A percentile compares a stretch with the other conserved stretches of the same genome.
Evolutionary conservation across 1,140 invertebrate species (phyloP).

Genomic region (Aphidius gifuensis): DNA sequence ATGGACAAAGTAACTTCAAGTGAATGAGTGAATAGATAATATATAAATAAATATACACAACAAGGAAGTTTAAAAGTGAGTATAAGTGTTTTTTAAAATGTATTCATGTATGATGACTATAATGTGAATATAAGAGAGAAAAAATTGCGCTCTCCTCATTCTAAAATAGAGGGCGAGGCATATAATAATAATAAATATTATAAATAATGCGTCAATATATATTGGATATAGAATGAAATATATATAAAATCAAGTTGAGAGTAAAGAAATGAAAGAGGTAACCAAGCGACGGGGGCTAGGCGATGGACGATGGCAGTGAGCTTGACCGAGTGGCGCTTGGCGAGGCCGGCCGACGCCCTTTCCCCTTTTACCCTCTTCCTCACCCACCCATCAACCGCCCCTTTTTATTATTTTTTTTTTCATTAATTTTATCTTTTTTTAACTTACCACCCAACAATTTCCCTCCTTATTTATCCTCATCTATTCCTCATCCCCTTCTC

Average conservation of each 20-base stretch:
- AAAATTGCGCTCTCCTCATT: too few relatives aligned
- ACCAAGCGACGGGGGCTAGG: slow-evolving; percentile 26
- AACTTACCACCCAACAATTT: slow-evolving; percentile 3
- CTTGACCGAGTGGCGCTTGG: slow-evolving; percentile 49
- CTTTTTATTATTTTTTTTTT: slow-evolving; percentile 17
- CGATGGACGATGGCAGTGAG: slow-evolving; percentile 45
- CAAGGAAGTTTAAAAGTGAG: too few relatives aligned
- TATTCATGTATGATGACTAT: not conserved
- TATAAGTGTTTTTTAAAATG: too few relatives aligned
- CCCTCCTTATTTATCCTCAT: slow-evolving; percentile 10
- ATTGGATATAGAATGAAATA: slow-evolving; percentile 4
- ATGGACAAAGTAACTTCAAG: too few relatives aligned
- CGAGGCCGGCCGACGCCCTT: slow-evolving; percentile 48
- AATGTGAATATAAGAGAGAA: too few relatives aligned
- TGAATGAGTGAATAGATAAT: too few relatives aligned
- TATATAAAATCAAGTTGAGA: slow-evolving; percentile 6
- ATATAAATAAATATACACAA: too few relatives aligned
- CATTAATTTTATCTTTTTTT: slow-evolving; percentile 18
- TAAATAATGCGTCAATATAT: not conserved
- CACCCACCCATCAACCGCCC: not conserved
- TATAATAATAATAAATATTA: too few relatives aligned
- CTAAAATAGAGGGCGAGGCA: too few relatives aligned
- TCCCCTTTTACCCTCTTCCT: slow-evolving; percentile 22
- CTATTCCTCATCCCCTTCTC: slow-evolving; percentile 3
- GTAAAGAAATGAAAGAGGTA: slow-evolving; percentile 9